These are phyloP conservation scores for Phalacrocorax carbo DNA, from an alignment of 2,113 vertebrate genomes.

Conservation along the genomic window DNA sequence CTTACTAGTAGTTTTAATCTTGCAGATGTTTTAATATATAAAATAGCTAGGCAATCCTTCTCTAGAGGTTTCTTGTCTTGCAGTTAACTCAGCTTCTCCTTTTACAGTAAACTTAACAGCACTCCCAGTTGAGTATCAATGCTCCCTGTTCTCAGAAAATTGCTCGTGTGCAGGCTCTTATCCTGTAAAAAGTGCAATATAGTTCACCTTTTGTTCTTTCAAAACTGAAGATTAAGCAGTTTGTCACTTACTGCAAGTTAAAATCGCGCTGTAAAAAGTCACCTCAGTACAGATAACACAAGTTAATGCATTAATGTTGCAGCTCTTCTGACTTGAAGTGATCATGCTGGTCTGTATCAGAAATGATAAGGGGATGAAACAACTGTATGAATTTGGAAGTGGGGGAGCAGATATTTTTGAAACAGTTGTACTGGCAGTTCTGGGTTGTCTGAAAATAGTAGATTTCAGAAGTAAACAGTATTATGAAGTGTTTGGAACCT, in stretches of 20 bases:
- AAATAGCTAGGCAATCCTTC: background rate
- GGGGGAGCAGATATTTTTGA: background rate
- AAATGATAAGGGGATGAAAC: background rate
- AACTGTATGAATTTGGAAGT: background rate
- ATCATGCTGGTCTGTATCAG: background rate
- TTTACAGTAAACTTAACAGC: background rate
- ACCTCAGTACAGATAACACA: background rate
- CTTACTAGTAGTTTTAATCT: background rate
- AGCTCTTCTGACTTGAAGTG: background rate
- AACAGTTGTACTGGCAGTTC: background rate
- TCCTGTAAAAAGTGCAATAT: background rate
- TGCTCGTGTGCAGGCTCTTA: background rate
- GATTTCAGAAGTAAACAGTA: background rate
- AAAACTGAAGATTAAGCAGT: background rate
- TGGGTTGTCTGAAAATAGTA: background rate
- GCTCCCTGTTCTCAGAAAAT: background rate
- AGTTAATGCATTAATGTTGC: background rate
- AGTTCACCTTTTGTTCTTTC: background rate
- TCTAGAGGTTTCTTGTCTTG: background rate
- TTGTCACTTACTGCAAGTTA: background rate
- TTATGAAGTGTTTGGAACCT: background rate
- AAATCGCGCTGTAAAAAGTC: fast-evolving
- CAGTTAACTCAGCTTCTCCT: background rate
- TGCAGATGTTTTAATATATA: background rate
- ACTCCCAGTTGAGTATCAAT: fast-evolving